These are phyloP conservation scores for Eudemis profundana DNA, from an alignment of 2,888 invertebrate genomes.

Conservation along the genomic window DNA sequence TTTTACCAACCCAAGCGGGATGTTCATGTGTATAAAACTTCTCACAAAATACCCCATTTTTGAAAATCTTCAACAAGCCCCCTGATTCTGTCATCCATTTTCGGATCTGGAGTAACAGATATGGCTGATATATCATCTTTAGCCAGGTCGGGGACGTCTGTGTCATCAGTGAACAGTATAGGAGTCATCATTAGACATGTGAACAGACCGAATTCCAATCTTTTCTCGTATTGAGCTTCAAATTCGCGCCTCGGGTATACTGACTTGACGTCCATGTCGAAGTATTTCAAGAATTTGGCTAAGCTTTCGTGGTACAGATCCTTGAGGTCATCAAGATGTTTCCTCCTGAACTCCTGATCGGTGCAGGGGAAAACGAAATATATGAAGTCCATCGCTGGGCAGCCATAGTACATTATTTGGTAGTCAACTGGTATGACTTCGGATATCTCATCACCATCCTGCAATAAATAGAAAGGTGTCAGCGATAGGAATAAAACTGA, in stretches of 20 bases:
- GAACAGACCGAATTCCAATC: conserved; percentile 48
- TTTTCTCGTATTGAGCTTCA: conserved; percentile 48
- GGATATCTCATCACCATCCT: conserved; percentile 28
- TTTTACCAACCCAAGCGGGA: too few species aligned
- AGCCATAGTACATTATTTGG: conserved; percentile 41
- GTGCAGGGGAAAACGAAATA: conserved; percentile 43
- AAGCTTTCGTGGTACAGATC: conserved; percentile 41
- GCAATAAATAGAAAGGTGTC: conserved; percentile 32
- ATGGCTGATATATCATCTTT: background rate
- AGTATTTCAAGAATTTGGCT: conserved; percentile 38
- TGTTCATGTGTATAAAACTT: too few species aligned
- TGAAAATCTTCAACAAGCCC: conserved; percentile 5
- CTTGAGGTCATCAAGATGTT: conserved; percentile 40
- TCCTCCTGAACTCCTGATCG: conserved; percentile 40
- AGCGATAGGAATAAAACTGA: too few species aligned
- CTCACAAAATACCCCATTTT: conserved; percentile 13
- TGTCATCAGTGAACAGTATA: conserved; percentile 33
- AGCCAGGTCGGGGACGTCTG: conserved; percentile 23
- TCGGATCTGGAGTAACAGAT: conserved; percentile 9
- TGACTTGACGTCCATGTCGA: conserved; percentile 40
- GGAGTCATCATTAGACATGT: conserved; percentile 44
- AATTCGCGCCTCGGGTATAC: conserved; percentile 49
- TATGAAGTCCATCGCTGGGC: conserved; percentile 42
- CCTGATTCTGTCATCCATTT: conserved; percentile 9
- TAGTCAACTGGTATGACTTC: conserved; percentile 42